Conservation (phyloP, 1,140 invertebrate species). For the Leguminivora glycinivorella region DNA sequence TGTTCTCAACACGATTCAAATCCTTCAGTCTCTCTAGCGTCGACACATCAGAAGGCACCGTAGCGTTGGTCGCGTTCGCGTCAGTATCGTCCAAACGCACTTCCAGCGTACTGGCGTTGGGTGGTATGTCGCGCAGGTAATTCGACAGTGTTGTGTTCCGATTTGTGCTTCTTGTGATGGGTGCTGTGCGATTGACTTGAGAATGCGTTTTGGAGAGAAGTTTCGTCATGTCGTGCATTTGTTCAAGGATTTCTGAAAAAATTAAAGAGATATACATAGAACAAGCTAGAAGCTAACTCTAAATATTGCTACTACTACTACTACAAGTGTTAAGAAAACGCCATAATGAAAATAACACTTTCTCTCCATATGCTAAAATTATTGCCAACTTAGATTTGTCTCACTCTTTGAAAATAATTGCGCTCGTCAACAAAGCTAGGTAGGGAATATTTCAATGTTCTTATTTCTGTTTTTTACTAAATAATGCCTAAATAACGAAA, state of each 20-base stretch:
- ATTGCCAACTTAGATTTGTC: too few relatives aligned
- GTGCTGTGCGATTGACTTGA: neutral
- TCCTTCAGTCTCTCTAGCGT: constrained; percentile 72
- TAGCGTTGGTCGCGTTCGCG: constrained; percentile 39
- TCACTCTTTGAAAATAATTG: too few relatives aligned
- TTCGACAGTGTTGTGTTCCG: constrained; percentile 45
- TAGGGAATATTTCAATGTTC: too few relatives aligned
- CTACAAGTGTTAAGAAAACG: too few relatives aligned
- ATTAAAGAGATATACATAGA: constrained; percentile 22
- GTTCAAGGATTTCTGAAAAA: constrained; percentile 70
- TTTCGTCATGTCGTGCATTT: constrained; percentile 66
- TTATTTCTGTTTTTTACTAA: neutral
- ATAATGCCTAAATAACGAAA: neutral
- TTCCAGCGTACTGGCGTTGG: constrained; percentile 41
- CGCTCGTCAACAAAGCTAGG: too few relatives aligned
- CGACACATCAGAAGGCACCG: constrained; percentile 60
- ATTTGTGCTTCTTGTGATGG: neutral
- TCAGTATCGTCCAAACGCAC: constrained; percentile 39
- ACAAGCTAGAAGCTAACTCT: neutral
- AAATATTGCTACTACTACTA: too few relatives aligned
- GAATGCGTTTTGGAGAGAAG: constrained; percentile 37
- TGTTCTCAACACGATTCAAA: constrained; percentile 69
- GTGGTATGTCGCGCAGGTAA: constrained; percentile 59
- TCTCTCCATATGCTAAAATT: too few relatives aligned
- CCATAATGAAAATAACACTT: too few relatives aligned